A percentile compares a stretch with the other conserved stretches of the same genome.
Conservation (phyloP, 1,140 invertebrate genomes). For the Triops longicaudatus region DNA sequence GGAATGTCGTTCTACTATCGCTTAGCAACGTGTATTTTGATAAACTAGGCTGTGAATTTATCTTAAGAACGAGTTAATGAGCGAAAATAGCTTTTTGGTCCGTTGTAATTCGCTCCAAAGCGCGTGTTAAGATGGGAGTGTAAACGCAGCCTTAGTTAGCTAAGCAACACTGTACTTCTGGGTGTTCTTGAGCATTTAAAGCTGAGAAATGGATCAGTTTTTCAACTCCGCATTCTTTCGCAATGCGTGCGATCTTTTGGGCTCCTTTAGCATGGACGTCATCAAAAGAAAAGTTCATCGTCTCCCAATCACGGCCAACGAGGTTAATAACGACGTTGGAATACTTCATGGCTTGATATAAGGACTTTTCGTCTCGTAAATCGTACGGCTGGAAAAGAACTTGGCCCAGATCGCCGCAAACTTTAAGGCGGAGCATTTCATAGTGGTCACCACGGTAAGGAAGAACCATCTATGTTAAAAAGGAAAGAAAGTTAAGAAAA, state of each 20-base stretch:
- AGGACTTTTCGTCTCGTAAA: constrained; percentile 77
- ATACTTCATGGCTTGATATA: constrained; percentile 78
- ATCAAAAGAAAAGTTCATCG: constrained; percentile 72
- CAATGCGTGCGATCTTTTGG: constrained; percentile 61
- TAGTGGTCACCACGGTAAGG: constrained; percentile 85
- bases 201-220: constrained; percentile 76
- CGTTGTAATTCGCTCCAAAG: too few species aligned
- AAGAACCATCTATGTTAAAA: constrained; percentile 79
- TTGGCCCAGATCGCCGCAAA: constrained; percentile 91
- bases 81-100: too few species aligned
- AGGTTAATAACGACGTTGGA: constrained; percentile 97
- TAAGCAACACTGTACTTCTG: too few species aligned
- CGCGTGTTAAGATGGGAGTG: too few species aligned
- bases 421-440: constrained; percentile 62
- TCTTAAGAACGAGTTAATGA: too few species aligned
- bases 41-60: too few species aligned
- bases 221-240: constrained; percentile 66
- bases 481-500: neutral
- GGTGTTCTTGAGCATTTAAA: constrained; percentile 58
- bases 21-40: too few species aligned
- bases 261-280: constrained; percentile 62
- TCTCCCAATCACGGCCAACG: constrained; percentile 84
- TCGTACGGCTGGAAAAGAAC: constrained; percentile 81
- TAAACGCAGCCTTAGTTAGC: too few species aligned
- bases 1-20: too few species aligned